Evolutionary conservation across 2,888 invertebrate genomes (phyloP).

Genomic region (Silvanus unidentatus): DNA sequence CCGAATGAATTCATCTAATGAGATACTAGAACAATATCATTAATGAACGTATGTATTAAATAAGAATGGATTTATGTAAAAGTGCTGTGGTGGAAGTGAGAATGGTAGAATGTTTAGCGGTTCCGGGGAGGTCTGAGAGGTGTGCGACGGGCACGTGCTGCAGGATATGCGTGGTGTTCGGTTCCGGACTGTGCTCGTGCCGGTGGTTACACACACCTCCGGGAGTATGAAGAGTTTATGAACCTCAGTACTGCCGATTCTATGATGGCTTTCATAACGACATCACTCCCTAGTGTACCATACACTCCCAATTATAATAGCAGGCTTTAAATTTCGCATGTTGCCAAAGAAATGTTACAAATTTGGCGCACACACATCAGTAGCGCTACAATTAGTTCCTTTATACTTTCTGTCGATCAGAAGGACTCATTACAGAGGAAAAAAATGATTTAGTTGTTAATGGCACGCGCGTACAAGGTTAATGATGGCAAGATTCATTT

Average conservation of each 20-base stretch:
- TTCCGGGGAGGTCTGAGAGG: conserved; percentile 7
- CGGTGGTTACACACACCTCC: conserved; percentile 46
- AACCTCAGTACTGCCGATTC: conserved; percentile 28
- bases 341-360: no score
- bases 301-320: conserved; percentile 23
- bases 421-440: no score
- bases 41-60: conserved; percentile 16
- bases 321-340: background rate
- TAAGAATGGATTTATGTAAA: background rate
- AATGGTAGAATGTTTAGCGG: conserved; percentile 8
- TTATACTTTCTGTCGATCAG: no score
- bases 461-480: no score
- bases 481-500: no score
- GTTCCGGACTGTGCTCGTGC: conserved; percentile 46
- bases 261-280: conserved; percentile 27
- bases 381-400: no score
- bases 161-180: conserved; percentile 46
- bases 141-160: conserved; percentile 40
- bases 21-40: conserved; percentile 22
- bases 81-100: conserved; percentile 8
- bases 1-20: conserved; percentile 25
- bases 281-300: conserved; percentile 24
- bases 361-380: no score
- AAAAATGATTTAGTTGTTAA: no score
- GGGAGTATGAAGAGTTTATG: conserved; percentile 43